phyloP scores from a whole-genome alignment of 2,797 vertebrate genomes.

The Arnoldichthys spilopterus region DNA sequence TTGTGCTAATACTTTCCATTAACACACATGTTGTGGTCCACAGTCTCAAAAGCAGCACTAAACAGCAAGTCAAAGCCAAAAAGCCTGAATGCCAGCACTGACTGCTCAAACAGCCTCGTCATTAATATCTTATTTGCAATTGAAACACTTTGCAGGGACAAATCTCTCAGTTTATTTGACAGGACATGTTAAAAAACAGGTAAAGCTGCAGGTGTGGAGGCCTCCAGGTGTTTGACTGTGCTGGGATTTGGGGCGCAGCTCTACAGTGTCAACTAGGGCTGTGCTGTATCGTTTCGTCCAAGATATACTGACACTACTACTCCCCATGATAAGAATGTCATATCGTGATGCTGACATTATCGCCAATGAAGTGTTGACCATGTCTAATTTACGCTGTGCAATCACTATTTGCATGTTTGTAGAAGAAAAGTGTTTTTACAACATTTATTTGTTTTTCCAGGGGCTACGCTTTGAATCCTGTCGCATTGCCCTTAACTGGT shows the following conservation, averaged over 20 bases:
- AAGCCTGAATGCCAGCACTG: not conserved
- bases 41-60: not conserved
- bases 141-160: not conserved
- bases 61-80: not conserved
- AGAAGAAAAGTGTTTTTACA: too few relatives aligned
- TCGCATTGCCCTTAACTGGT: too few relatives aligned
- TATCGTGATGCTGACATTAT: too few relatives aligned
- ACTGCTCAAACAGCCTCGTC: not conserved
- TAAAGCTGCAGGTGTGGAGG: not conserved
- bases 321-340: too few relatives aligned
- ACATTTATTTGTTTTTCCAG: too few relatives aligned
- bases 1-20: constrained; percentile 9
- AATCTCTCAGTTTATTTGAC: not conserved
- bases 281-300: too few relatives aligned
- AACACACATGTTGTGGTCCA: not conserved
- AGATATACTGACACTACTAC: too few relatives aligned
- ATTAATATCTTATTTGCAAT: not conserved
- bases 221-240: not conserved
- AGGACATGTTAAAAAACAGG: not conserved
- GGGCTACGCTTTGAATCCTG: too few relatives aligned
- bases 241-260: constrained; percentile 5
- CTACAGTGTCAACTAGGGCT: constrained; percentile 12
- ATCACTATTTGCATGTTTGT: too few relatives aligned
- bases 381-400: too few relatives aligned
- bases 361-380: too few relatives aligned